phyloP scores from a whole-genome alignment of 2,888 invertebrate species.

The Synanthedon myopaeformis region DNA sequence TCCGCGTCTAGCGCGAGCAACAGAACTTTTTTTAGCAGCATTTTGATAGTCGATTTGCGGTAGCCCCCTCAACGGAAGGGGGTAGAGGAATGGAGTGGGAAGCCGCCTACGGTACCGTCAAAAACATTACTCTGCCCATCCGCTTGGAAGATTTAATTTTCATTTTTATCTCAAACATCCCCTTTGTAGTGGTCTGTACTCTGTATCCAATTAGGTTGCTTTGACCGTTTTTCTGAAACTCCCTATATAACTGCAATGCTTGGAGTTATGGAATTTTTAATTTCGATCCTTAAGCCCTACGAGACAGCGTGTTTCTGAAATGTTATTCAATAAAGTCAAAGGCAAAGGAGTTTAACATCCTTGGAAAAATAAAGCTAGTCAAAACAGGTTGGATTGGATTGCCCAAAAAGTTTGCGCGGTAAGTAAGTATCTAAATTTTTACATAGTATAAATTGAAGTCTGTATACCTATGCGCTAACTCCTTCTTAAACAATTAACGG shows the following conservation, averaged over 20 bases:
- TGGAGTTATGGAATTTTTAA: slow-evolving; percentile 67
- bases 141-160: slow-evolving; percentile 71
- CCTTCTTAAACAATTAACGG: no score
- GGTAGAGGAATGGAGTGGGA: slow-evolving; percentile 5
- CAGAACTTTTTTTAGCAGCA: slow-evolving; percentile 58
- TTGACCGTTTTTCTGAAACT: slow-evolving; percentile 59
- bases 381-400: no score
- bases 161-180: slow-evolving; percentile 72
- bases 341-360: no score
- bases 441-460: no score
- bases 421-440: no score
- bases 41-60: slow-evolving; percentile 69
- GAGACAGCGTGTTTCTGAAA: not conserved
- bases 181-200: slow-evolving; percentile 68
- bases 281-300: slow-evolving; percentile 28
- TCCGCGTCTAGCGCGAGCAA: slow-evolving; percentile 32
- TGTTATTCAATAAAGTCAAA: not conserved
- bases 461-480: no score
- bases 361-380: no score
- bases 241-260: slow-evolving; percentile 33
- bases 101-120: slow-evolving; percentile 59
- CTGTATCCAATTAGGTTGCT: slow-evolving; percentile 68
- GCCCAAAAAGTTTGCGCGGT: no score
- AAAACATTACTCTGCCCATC: slow-evolving; percentile 70
- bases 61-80: slow-evolving; percentile 15